Conservation (phyloP, 1,140 invertebrate genomes). For the Eupristina koningsbergeri region DNA sequence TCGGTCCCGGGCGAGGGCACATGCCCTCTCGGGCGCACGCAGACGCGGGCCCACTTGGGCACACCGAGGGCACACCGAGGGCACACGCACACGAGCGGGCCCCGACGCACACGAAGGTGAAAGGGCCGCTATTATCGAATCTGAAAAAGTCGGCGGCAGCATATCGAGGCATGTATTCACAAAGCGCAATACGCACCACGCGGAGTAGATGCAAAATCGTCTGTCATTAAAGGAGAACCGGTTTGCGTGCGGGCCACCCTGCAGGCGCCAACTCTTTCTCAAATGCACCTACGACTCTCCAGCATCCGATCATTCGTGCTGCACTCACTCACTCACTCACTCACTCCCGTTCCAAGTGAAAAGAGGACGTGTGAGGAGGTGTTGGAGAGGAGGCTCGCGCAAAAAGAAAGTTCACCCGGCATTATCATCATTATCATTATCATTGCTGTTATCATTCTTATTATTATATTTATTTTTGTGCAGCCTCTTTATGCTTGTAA, state of each 20-base stretch:
- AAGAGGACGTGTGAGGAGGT: slow-evolving; percentile 14
- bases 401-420: neutral
- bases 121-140: slow-evolving; percentile 40
- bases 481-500: neutral
- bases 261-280: slow-evolving; percentile 44
- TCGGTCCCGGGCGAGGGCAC: no score
- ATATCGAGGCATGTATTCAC: slow-evolving; percentile 17
- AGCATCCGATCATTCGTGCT: slow-evolving; percentile 21
- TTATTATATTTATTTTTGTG: no score
- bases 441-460: no score
- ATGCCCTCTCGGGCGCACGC: no score
- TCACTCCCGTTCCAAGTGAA: no score
- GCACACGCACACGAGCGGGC: neutral
- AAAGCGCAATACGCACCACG: slow-evolving; percentile 13
- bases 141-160: slow-evolving; percentile 18
- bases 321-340: no score
- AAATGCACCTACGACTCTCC: slow-evolving; percentile 23
- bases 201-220: slow-evolving; percentile 50
- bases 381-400: neutral
- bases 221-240: slow-evolving; percentile 61
- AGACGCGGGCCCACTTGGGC: no score
- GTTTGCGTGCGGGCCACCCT: slow-evolving; percentile 60
- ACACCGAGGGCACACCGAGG: no score
- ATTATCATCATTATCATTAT: no score
- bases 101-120: slow-evolving; percentile 26